Evolutionary conservation across 1,140 invertebrate genomes (phyloP).

Genomic region (Micrasema longulum): DNA sequence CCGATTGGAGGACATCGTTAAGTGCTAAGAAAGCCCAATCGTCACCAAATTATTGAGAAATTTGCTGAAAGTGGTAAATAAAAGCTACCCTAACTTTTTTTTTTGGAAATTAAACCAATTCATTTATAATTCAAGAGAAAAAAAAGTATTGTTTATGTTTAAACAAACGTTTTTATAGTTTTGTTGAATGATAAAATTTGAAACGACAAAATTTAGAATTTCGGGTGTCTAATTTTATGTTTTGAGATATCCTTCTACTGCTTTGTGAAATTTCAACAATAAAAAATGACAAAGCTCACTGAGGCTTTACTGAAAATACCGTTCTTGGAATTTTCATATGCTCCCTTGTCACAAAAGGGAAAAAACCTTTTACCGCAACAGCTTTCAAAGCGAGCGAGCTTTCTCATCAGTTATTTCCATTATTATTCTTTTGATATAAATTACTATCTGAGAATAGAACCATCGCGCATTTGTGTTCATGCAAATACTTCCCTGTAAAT

Average conservation of each 20-base stretch:
- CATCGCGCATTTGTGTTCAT: constrained; percentile 48
- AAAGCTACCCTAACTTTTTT: no score
- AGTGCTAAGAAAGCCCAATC: no score
- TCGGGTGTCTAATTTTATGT: constrained; percentile 17
- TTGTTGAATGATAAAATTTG: background rate
- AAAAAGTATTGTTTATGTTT: no score
- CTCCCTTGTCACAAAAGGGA: constrained; percentile 45
- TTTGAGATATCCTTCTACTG: constrained; percentile 7
- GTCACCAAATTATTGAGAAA: no score
- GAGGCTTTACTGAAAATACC: constrained; percentile 35
- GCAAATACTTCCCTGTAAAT: constrained; percentile 39
- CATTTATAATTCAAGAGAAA: no score
- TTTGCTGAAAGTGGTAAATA: no score
- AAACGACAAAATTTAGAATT: background rate
- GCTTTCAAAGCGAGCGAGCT: constrained; percentile 48
- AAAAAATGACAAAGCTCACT: constrained; percentile 35
- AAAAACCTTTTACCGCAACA: constrained; percentile 53
- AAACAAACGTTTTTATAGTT: no score
- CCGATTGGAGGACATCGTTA: no score
- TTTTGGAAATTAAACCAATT: no score
- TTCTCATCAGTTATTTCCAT: constrained; percentile 54
- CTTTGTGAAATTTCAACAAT: constrained; percentile 34
- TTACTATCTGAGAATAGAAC: constrained; percentile 51
- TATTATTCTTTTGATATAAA: constrained; percentile 55
- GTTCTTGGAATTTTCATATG: constrained; percentile 41